Percentiles rank a stretch among this genome's conserved stretches.
Conservation (phyloP, 2,797 vertebrate genomes). For the Bufotes viridis region DNA sequence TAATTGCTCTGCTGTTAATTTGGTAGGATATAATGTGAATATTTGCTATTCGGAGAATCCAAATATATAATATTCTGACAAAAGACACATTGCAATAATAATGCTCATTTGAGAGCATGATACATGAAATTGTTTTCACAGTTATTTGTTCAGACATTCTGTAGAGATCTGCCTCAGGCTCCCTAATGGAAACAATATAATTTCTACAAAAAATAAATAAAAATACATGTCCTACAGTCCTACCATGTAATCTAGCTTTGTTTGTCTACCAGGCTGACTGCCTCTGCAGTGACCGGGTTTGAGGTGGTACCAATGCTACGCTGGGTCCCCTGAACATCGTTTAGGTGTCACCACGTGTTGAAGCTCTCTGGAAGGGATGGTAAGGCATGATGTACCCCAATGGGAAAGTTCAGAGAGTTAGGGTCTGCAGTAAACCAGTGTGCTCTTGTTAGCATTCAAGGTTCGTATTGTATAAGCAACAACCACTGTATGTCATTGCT, state of each 20-base stretch:
- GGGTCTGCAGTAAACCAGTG: no score
- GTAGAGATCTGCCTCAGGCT: background rate
- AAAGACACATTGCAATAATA: constrained; percentile 30
- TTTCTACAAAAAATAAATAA: background rate
- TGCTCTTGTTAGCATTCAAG: no score
- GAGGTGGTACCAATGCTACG: no score
- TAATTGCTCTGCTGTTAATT: constrained; percentile 46
- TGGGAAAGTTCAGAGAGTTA: no score
- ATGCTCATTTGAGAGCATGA: constrained; percentile 7
- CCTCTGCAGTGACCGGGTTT: no score
- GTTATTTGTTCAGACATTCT: background rate
- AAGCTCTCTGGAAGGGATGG: no score
- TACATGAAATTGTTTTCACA: background rate
- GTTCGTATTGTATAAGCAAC: no score
- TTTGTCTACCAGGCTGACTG: background rate
- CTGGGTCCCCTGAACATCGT: no score
- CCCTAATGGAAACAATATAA: background rate
- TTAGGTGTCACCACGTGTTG: no score
- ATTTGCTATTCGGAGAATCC: background rate
- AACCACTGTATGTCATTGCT: no score
- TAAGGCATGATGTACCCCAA: no score
- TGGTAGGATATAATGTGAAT: constrained; percentile 20
- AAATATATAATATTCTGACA: background rate
- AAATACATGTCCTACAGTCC: background rate
- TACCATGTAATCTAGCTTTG: background rate